Base-by-base conservation (phyloP, 2,888 invertebrate genomes). In the Xestia c-nigrum region DNA sequence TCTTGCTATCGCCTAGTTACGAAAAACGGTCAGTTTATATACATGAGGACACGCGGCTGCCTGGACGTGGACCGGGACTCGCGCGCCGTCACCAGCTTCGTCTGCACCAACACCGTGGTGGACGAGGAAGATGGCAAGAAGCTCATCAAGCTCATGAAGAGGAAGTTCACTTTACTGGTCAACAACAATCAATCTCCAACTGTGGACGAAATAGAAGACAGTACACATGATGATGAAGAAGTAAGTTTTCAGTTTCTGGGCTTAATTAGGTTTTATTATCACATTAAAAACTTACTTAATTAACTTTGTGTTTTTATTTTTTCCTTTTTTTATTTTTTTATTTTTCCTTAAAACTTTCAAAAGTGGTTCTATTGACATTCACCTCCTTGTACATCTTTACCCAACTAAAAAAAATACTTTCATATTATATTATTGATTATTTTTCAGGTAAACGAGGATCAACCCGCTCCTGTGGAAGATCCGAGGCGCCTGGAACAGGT, bases 1-100 rank as follows among this genome's bases (percentile, higher is more conserved):
- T 98, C 99, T 0, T 98, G 98, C 87, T 99, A 99, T 92, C 97
- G 99, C 5, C 95, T 99, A 21, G 97, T 98, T 87, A 97, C 98
- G 1, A 98, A 98, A 90, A 98, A 98, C 74, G 98, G 98, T 0
- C 97, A 98, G 88, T 98, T 98, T 89, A 98, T 99, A 80, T 99
- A 98, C 92, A 97, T 99, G 92, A 97, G 98, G 85, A 98, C 99
- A 0, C 97, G 98, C 69, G 99, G 99, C 0, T 98, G 97, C 86
- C 96, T 99, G 61, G 99, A 99, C 90, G 98, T 98, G 57, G 98
- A 98, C 87, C 97, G 97, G 76, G 94, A 95, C 64, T 97, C 98
- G 1, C 97, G 98, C 64, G 97, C 97, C 19, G 98, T 98, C 19
- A 98, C 98, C 84, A 98, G 98, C 74, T 98, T 99, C 90, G 97